Conservation (phyloP, 2,797 vertebrate species). For the Columba guinea region DNA sequence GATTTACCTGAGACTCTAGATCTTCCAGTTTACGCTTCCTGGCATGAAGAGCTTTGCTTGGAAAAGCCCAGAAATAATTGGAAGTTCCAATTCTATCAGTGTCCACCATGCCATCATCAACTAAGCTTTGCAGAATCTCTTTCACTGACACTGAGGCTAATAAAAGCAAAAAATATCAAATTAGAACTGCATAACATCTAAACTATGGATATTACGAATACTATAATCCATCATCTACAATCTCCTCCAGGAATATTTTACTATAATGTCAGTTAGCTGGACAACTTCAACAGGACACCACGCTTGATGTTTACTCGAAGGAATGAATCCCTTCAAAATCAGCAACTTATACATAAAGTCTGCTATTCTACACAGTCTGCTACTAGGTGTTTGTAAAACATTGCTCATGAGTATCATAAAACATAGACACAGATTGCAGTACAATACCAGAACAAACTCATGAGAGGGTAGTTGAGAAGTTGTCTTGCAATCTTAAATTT, state of each 20-base stretch:
- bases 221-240: background rate
- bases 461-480: background rate
- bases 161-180: constrained; percentile 33
- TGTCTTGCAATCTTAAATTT: background rate
- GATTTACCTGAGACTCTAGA: constrained; percentile 87
- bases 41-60: constrained; percentile 91
- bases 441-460: background rate
- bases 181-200: background rate
- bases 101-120: constrained; percentile 97
- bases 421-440: background rate
- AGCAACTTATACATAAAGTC: background rate
- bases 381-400: background rate
- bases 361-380: background rate
- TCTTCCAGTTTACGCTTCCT: constrained; percentile 86
- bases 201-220: background rate
- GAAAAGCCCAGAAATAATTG: constrained; percentile 99
- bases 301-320: background rate
- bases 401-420: background rate
- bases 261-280: background rate
- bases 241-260: background rate
- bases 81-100: constrained; percentile 94
- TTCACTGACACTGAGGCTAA: constrained; percentile 95
- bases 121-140: constrained; percentile 94
- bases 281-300: background rate
- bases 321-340: background rate